Evolutionary conservation across 2,113 vertebrate species (phyloP).

Genomic region (Rissa tridactyla): DNA sequence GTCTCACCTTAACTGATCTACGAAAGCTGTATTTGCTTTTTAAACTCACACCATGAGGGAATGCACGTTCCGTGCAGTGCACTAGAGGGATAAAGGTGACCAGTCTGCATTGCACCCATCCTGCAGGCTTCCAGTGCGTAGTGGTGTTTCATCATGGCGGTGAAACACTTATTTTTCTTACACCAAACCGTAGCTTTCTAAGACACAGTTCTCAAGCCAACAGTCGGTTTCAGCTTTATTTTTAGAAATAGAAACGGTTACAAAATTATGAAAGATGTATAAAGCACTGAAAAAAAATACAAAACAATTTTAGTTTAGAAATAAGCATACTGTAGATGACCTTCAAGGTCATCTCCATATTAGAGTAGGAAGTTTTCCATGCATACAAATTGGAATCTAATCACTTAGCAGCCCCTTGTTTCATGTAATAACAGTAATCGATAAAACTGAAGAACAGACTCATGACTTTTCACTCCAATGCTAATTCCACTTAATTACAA

Average conservation of each 20-base stretch:
- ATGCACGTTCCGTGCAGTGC: neutral
- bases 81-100: neutral
- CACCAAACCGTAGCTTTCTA: neutral
- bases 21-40: neutral
- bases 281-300: neutral
- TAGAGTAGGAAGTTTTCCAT: neutral
- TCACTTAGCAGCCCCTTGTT: neutral
- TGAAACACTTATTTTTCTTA: neutral
- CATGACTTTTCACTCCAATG: neutral
- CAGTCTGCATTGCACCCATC: neutral
- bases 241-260: neutral
- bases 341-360: neutral
- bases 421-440: neutral
- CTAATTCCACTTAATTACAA: neutral
- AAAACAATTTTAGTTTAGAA: neutral
- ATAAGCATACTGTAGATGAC: neutral
- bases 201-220: neutral
- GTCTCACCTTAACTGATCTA: neutral
- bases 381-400: neutral
- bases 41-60: neutral
- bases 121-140: neutral
- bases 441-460: neutral
- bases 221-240: slow-evolving; percentile 36
- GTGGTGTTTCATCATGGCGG: neutral
- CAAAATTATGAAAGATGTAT: neutral